These are phyloP conservation scores for Xylota segnis DNA, from an alignment of 2,888 invertebrate genomes.

Conservation along the genomic window DNA sequence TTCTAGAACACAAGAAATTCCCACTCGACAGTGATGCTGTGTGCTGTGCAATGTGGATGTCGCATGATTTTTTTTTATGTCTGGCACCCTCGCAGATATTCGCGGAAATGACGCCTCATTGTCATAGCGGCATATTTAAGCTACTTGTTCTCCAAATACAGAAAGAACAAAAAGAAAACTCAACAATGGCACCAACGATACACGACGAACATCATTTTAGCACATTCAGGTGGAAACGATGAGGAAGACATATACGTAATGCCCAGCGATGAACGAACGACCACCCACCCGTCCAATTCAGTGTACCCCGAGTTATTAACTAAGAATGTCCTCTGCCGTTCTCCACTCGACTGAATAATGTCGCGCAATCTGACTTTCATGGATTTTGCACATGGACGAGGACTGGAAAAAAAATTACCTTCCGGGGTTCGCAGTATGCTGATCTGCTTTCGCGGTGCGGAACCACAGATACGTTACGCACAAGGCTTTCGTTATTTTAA, in stretches of 20 bases:
- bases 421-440: slow-evolving; percentile 30
- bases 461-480: slow-evolving; percentile 40
- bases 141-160: slow-evolving; percentile 32
- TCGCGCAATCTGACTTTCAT: slow-evolving; percentile 53
- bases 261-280: neutral
- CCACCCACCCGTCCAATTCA: slow-evolving; percentile 32
- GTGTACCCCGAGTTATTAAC: slow-evolving; percentile 35
- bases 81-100: slow-evolving; percentile 43
- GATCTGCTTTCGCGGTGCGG: slow-evolving; percentile 13
- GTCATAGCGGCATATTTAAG: slow-evolving; percentile 23
- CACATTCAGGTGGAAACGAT: slow-evolving; percentile 44
- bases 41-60: neutral
- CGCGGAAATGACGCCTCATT: slow-evolving; percentile 46
- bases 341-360: slow-evolving; percentile 26
- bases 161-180: slow-evolving; percentile 5
- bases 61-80: slow-evolving; percentile 4
- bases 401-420: slow-evolving; percentile 34
- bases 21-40: slow-evolving; percentile 35
- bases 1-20: slow-evolving; percentile 26
- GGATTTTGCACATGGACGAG: slow-evolving; percentile 39
- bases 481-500: slow-evolving; percentile 35
- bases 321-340: slow-evolving; percentile 24
- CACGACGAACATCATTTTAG: slow-evolving; percentile 20
- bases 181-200: slow-evolving; percentile 19
- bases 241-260: slow-evolving; percentile 17